phyloP scores from a whole-genome alignment of 2,113 vertebrate genomes.

The Dipodomys spectabilis region DNA sequence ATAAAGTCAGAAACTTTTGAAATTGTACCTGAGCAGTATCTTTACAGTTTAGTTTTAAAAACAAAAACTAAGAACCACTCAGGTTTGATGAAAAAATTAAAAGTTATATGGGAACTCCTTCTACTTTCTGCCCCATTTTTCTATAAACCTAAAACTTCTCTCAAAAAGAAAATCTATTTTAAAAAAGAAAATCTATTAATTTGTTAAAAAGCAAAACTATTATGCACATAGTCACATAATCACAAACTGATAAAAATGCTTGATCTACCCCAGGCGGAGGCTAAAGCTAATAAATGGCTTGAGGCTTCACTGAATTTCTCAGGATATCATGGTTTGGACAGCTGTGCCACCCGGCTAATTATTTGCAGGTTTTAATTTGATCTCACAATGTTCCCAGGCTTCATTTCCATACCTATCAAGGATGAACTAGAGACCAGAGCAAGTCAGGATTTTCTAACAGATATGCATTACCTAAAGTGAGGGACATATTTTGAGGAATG shows the following conservation, averaged over 20 bases:
- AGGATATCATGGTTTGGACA: constrained; percentile 29
- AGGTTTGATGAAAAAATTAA: not conserved
- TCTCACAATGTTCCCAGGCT: constrained; percentile 60
- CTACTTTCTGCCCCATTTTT: not conserved
- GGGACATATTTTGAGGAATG: not conserved
- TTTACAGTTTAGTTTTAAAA: too few relatives aligned
- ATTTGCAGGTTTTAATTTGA: constrained; percentile 72
- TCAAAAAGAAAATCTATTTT: not conserved
- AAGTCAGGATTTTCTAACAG: constrained; percentile 32
- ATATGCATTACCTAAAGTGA: not conserved
- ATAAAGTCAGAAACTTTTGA: not conserved
- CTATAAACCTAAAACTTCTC: not conserved
- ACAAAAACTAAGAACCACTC: not conserved
- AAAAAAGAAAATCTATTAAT: not conserved
- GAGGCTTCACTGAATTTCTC: not conserved
- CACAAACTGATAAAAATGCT: not conserved
- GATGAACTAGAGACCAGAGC: constrained; percentile 54
- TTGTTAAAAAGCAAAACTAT: not conserved
- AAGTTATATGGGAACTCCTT: not conserved
- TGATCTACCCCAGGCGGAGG: not conserved
- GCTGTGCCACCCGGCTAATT: constrained; percentile 72
- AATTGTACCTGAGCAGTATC: not conserved
- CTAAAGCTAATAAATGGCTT: not conserved
- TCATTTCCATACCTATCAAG: constrained; percentile 68
- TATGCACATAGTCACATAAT: not conserved